phyloP scores from a whole-genome alignment of 2,113 vertebrate genomes.

The Colistium nudipinnis region DNA sequence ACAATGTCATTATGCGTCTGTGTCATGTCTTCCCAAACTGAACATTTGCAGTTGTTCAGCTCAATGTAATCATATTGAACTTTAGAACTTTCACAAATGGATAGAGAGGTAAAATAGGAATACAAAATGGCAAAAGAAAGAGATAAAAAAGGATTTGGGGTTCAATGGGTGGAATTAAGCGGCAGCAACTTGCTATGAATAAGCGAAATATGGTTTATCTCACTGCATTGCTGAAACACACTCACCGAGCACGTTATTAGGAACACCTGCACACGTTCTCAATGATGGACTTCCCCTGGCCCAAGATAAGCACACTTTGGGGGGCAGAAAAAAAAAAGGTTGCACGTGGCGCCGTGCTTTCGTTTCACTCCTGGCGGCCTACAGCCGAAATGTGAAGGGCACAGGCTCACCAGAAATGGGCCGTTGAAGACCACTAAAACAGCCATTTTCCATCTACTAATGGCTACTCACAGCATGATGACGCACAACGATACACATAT shows the following conservation, averaged over 20 bases:
- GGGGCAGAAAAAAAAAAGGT: too few relatives aligned
- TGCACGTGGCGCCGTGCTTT: too few relatives aligned
- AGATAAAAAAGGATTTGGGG: background rate
- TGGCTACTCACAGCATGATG: background rate
- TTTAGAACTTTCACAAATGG: background rate
- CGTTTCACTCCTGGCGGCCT: too few relatives aligned
- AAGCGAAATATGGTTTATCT: background rate
- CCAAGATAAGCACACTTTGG: too few relatives aligned
- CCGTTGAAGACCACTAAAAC: background rate
- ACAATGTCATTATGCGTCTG: slow-evolving; percentile 2
- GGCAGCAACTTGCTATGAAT: background rate
- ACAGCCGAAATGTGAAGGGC: background rate
- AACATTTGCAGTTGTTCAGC: slow-evolving; percentile 8
- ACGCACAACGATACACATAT: too few relatives aligned
- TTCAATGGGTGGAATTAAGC: background rate
- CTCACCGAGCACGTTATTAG: background rate
- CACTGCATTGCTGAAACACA: background rate
- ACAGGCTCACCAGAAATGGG: too few relatives aligned
- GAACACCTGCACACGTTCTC: background rate
- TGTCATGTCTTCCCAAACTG: background rate
- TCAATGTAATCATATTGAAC: slow-evolving; percentile 1
- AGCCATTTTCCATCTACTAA: background rate
- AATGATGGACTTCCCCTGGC: background rate
- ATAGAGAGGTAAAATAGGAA: too few relatives aligned
- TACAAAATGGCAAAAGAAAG: background rate